These are phyloP conservation scores for Anguilla megastoma DNA, from an alignment of 2,797 vertebrate species.

Conservation along the genomic window DNA sequence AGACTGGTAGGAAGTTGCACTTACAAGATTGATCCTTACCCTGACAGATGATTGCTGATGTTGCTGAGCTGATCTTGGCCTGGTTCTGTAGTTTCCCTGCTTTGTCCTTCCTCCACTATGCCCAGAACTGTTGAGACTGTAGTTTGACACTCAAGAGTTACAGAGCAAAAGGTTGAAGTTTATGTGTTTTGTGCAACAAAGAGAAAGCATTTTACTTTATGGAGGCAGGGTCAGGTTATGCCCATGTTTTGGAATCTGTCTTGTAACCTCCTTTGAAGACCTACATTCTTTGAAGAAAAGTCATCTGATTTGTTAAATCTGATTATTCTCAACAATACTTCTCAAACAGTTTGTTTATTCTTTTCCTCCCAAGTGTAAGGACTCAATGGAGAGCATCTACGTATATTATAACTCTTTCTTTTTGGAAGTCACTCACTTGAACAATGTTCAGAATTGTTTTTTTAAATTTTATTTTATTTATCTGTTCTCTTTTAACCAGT, in stretches of 20 bases:
- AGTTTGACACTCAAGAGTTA: neutral
- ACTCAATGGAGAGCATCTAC: neutral
- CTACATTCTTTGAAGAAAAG: neutral
- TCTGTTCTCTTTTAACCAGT: neutral
- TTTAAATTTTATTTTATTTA: neutral
- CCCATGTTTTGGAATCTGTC: neutral
- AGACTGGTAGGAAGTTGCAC: conserved; percentile 15
- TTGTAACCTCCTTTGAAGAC: neutral
- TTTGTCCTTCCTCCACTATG: neutral
- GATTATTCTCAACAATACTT: neutral
- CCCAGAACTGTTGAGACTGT: neutral
- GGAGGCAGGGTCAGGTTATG: neutral
- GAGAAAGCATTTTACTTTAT: neutral
- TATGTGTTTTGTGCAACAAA: neutral
- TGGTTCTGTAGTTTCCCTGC: neutral
- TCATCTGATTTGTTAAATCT: neutral
- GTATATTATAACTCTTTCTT: neutral
- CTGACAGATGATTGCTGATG: neutral
- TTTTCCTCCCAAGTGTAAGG: neutral
- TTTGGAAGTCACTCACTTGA: conserved; percentile 12
- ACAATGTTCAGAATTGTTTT: conserved; percentile 17
- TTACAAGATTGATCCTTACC: neutral
- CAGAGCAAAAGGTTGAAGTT: neutral
- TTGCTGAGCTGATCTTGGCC: neutral
- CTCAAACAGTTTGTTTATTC: neutral